Conservation (phyloP, 2,113 vertebrate genomes). For the Catharus bicknelli region DNA sequence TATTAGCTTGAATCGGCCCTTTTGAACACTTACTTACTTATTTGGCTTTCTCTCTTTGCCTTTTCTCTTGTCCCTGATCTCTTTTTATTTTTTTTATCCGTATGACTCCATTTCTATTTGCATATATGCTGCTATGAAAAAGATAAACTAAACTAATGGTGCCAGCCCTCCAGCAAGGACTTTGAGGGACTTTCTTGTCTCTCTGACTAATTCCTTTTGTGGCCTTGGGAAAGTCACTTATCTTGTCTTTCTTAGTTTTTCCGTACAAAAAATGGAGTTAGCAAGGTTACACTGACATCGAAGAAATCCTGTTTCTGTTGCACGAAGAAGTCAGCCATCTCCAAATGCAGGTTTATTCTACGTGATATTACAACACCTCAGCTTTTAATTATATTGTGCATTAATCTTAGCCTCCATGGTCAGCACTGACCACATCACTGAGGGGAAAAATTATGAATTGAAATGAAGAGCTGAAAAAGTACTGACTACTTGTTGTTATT, state of each 20-base stretch:
- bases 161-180: conserved; percentile 35
- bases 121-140: conserved; percentile 38
- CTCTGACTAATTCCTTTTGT: conserved; percentile 39
- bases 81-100: background rate
- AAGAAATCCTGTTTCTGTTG: background rate
- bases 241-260: conserved; percentile 31
- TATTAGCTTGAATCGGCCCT: background rate
- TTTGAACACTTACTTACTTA: background rate
- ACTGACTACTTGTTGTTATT: conserved; percentile 37
- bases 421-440: background rate
- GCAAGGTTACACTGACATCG: background rate
- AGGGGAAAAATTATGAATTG: background rate
- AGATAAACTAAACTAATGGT: conserved; percentile 40
- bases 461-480: conserved; percentile 10
- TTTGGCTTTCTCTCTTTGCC: conserved; percentile 1
- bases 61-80: conserved; percentile 19
- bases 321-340: background rate
- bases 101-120: conserved; percentile 33
- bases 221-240: conserved; percentile 63
- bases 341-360: background rate
- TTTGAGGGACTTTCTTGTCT: conserved; percentile 42
- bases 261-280: conserved; percentile 12
- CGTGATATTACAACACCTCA: background rate
- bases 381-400: background rate
- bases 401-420: conserved; percentile 19